phyloP scores from a whole-genome alignment of 2,113 vertebrate species.

The Miniopterus natalensis region DNA sequence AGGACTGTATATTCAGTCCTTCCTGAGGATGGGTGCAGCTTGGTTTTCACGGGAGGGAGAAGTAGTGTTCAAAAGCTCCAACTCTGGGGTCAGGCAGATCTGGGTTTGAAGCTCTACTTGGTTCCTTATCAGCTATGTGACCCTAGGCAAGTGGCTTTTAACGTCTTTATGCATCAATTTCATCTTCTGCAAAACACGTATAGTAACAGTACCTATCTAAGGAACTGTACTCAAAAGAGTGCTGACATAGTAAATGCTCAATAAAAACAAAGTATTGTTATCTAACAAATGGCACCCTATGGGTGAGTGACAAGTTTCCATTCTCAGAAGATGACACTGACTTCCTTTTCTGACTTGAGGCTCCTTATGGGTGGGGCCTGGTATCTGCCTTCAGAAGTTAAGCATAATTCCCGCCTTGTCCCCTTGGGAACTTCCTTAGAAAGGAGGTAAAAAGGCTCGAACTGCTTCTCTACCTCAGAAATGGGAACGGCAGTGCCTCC shows the following conservation, averaged over 20 bases:
- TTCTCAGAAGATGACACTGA: not conserved
- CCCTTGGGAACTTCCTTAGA: slow-evolving; percentile 56
- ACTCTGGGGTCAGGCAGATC: not conserved
- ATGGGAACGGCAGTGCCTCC: not conserved
- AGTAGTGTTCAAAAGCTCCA: not conserved
- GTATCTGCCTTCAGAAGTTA: slow-evolving; percentile 54
- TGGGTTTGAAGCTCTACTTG: not conserved
- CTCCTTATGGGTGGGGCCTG: not conserved
- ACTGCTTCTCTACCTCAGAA: not conserved
- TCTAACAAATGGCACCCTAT: not conserved
- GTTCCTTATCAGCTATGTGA: not conserved
- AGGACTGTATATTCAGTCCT: not conserved
- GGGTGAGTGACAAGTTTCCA: not conserved
- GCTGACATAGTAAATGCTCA: slow-evolving; percentile 26
- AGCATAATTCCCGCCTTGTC: not conserved
- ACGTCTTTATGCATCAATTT: slow-evolving; percentile 29
- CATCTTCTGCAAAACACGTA: slow-evolving; percentile 25
- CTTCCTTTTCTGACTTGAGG: slow-evolving; percentile 17
- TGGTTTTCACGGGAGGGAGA: slow-evolving; percentile 31
- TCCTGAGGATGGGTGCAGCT: not conserved
- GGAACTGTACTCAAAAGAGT: not conserved
- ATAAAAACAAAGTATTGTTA: slow-evolving; percentile 13
- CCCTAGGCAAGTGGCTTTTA: slow-evolving; percentile 31
- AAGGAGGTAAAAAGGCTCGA: not conserved
- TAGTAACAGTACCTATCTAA: not conserved